Base-by-base conservation (phyloP, 2,797 vertebrate species). In the Champsocephalus gunnari region DNA sequence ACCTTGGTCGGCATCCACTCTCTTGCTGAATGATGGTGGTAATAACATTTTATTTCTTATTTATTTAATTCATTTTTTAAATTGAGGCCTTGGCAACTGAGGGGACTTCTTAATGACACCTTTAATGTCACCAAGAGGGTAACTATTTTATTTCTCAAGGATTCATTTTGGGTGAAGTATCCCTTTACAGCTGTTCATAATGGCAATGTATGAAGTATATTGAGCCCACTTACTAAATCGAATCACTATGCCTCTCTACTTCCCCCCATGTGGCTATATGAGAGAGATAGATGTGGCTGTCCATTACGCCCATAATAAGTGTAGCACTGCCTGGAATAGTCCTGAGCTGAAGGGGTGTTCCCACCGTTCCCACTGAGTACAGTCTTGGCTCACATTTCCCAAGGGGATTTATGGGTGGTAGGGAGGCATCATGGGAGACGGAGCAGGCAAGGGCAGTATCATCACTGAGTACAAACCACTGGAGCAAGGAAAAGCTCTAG, bases 301-400 rank as follows among this genome's bases (percentile, higher is more conserved):
- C 69, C 66, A 55, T 80, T 54, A 79, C 68, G 79, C 62, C 79
- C 75, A 83, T 85, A 82, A 83, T 77, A 86, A 85, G 74, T 69
- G 79, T 66, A 32, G 50, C 88, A 65, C 61, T 63, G 87, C 80
- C 85, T 81, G 73, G 83, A 88, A 88, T 85, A 88, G 84, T 79
- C 59, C 47, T 14, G 75, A 79, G 78, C 62, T 81, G 63, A 68
- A 73, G 69, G 88, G 79, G 77, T 76, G 85, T 87, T 84, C 65
- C 24, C 24, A 28, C 24, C 28, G 34, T 87, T 84, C 65, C 24
- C 24, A 28, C 24, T 34, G 34, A 65, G 72, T 47, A 69, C 19
- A 67, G 71, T 67, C 66, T 49, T 53, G 55, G 62, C 67, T 87
- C 76, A 12, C 47, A 71, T 88, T 81, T 84, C 80, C 63, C 66